phyloP scores from a whole-genome alignment of 2,888 invertebrate genomes.

The Molanna angustata region DNA sequence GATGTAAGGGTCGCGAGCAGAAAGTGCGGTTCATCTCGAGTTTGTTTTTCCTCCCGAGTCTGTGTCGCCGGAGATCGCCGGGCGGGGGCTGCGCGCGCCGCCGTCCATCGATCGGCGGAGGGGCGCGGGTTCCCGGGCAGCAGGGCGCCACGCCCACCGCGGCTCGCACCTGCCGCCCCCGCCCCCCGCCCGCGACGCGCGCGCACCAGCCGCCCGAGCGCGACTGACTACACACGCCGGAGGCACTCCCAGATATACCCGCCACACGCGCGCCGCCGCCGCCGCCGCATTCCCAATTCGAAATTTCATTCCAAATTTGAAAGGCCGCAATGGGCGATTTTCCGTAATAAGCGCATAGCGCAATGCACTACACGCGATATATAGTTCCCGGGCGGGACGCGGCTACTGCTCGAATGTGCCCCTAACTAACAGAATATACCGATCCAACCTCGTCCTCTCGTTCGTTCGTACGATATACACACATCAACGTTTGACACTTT shows the following conservation, averaged over 20 bases:
- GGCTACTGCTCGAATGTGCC: not conserved
- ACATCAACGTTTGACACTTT: too few species aligned
- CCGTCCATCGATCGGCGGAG: constrained; percentile 46
- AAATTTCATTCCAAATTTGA: constrained; percentile 7
- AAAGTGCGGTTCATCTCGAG: too few species aligned
- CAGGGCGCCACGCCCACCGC: constrained; percentile 39
- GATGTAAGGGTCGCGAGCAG: too few species aligned
- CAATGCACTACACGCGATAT: constrained; percentile 6
- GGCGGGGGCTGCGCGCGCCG: constrained; percentile 41
- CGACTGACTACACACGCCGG: constrained; percentile 32
- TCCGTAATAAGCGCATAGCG: constrained; percentile 24
- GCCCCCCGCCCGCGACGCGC: constrained; percentile 37
- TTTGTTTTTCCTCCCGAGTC: too few species aligned
- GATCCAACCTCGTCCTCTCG: too few species aligned
- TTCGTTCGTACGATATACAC: too few species aligned
- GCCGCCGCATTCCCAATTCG: constrained; percentile 10
- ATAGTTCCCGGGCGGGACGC: not conserved
- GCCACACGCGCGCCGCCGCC: constrained; percentile 19
- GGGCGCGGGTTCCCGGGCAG: constrained; percentile 43
- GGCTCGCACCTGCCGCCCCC: constrained; percentile 39
- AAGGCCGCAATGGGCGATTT: constrained; percentile 20
- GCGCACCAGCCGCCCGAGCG: constrained; percentile 30
- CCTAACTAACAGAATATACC: too few species aligned
- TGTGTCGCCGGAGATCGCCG: too few species aligned
- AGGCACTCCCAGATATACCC: constrained; percentile 26